Evolutionary conservation across 2,113 vertebrate species (phyloP).

Genomic region (Mobula hypostoma): DNA sequence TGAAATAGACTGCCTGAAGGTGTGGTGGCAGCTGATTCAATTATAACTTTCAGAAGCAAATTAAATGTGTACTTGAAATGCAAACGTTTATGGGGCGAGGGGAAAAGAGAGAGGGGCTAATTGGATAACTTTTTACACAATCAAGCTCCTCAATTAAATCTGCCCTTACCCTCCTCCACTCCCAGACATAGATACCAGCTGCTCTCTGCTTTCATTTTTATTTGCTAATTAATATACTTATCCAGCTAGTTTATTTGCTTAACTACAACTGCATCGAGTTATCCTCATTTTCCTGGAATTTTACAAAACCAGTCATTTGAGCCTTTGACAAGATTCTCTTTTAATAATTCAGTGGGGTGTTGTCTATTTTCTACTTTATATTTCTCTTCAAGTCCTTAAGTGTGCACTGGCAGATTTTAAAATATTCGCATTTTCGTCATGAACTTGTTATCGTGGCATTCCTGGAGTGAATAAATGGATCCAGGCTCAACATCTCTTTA

Average conservation of each 20-base stretch:
- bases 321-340: background rate
- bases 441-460: conserved; percentile 26
- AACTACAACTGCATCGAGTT: background rate
- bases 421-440: conserved; percentile 7
- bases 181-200: background rate
- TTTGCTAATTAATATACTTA: background rate
- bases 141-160: background rate
- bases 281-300: background rate
- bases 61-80: background rate
- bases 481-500: background rate
- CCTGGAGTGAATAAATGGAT: background rate
- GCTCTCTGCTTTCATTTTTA: background rate
- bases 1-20: background rate
- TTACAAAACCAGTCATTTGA: background rate
- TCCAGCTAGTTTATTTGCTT: background rate
- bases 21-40: background rate
- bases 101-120: background rate
- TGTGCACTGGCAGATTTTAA: background rate
- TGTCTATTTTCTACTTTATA: background rate
- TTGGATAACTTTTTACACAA: background rate
- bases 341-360: conserved; percentile 3
- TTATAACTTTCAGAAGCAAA: background rate
- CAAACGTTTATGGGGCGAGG: background rate
- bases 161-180: background rate
- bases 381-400: background rate